A percentile compares a stretch with the other conserved stretches of the same genome.
Evolutionary conservation across 2,888 invertebrate genomes (phyloP).

Genomic region (Drosophila limbata): DNA sequence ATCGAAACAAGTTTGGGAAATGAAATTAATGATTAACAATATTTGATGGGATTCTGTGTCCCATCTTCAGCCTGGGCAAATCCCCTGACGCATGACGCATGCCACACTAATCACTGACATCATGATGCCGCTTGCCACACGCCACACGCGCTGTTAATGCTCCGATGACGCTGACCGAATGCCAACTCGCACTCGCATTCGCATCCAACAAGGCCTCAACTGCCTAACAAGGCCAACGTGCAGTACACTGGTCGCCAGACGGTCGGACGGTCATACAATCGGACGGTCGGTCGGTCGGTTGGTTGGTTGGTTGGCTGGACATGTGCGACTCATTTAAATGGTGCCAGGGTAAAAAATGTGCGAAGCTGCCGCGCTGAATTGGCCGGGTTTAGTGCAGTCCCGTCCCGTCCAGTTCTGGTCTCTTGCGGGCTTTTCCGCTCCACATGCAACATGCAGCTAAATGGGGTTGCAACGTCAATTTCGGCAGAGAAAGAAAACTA

Average conservation of each 20-base stretch:
- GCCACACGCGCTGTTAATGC: conserved; percentile 69
- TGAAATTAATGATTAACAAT: conserved; percentile 18
- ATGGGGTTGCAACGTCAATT: conserved; percentile 64
- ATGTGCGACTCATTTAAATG: conserved; percentile 79
- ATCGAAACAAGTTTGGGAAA: conserved; percentile 7
- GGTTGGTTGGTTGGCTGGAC: conserved; percentile 43
- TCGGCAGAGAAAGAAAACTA: conserved; percentile 76
- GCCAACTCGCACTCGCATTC: conserved; percentile 10
- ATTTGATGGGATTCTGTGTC: conserved; percentile 2
- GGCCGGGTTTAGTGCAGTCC: conserved; percentile 28
- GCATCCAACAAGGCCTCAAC: conserved; percentile 26
- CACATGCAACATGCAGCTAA: conserved; percentile 53
- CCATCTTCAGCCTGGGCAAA: conserved; percentile 19
- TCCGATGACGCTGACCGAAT: conserved; percentile 20
- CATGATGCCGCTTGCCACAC: conserved; percentile 65
- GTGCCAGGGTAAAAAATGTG: conserved; percentile 30
- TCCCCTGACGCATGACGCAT: conserved; percentile 58
- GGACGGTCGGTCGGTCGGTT: neutral
- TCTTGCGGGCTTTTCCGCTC: conserved; percentile 30
- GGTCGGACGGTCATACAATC: neutral
- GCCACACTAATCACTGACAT: conserved; percentile 67
- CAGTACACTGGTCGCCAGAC: conserved; percentile 25
- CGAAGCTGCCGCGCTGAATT: conserved; percentile 35
- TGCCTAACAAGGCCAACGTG: conserved; percentile 58
- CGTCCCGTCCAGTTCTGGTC: conserved; percentile 12